Evolutionary conservation across 1,140 invertebrate genomes (phyloP), one percentile per base, ranked within the genome.

Genomic region (Drosophila lacteicornis): DNA sequence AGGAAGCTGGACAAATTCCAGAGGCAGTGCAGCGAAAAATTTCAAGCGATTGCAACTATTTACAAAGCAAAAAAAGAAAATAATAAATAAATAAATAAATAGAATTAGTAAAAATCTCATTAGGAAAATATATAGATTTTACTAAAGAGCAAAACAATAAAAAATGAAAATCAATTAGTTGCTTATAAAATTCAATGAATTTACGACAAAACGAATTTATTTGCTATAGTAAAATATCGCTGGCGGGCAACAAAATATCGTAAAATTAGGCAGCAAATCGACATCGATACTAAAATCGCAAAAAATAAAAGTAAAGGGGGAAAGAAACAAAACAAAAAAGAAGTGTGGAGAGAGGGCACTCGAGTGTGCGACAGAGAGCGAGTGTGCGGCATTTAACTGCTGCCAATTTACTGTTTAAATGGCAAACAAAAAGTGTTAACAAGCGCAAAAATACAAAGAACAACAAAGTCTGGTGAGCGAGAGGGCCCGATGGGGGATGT

Each of bases 381-480:
- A 40, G 80, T 60, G 68, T 71, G 75, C 88, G 79, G 77, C 91
- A 87, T 87, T 92, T 92, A 92, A 92, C 91, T 91, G 91, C 86
- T 88, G 91, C 81, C 91, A 92, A 92, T 92, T 92, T 92, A 91
- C 91, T 92, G 91, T 92, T 92, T 92, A 92, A 92, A 92, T 88
- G 91, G 87, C 91, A 92, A 88, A 92, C 91, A 92, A 92, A 92
- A 92, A 92, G 91, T 92, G 91, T 87, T 90, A 88, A 88, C 84
- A 88, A 92, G 91, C 86, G 91, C 87, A 82, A 91, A 92, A 92
- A 87, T 87, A 92, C 81, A 91, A 91, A 91, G 91, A 69, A 81
- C 79, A 86, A 67, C 67, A 65, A 58, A 45, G 55, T 75, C 1
- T 11, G 49, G 9, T 33, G 53, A 66, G 74, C 40, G 40, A 62